These are phyloP conservation scores for Temnothorax ravouxi DNA, from an alignment of 2,888 invertebrate genomes.

Conservation along the genomic window DNA sequence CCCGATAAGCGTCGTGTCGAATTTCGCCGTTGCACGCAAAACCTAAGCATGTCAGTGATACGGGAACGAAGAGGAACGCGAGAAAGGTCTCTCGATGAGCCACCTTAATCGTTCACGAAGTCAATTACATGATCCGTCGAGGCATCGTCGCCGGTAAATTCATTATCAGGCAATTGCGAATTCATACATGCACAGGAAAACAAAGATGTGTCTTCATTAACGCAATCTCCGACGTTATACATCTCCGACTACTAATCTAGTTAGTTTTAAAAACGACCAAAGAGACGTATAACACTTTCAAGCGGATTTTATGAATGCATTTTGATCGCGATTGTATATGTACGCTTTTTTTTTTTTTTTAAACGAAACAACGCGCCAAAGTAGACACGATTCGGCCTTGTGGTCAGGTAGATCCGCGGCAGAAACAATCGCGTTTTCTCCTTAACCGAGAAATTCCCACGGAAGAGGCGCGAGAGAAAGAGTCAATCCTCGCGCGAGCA, in stretches of 20 bases:
- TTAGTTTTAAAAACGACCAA: not conserved
- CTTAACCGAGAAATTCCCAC: slow-evolving; percentile 58
- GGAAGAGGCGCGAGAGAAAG: slow-evolving; percentile 35
- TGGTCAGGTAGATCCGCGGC: slow-evolving; percentile 40
- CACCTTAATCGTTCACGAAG: not conserved
- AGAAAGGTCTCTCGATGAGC: not conserved
- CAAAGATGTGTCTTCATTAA: not conserved
- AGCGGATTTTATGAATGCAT: not conserved
- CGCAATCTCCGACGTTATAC: not conserved
- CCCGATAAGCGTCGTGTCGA: slow-evolving; percentile 45
- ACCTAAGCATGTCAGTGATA: slow-evolving; percentile 27
- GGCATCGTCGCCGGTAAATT: not conserved
- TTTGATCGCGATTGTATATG: not conserved
- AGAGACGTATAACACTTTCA: not conserved
- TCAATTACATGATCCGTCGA: not conserved
- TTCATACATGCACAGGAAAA: not conserved
- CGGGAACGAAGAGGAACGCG: not conserved
- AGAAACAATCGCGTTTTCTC: slow-evolving; percentile 55
- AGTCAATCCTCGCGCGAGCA: slow-evolving; percentile 1
- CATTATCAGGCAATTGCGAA: not conserved
- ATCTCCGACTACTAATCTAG: no score
- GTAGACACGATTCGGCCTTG: slow-evolving; percentile 43
- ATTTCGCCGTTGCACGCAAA: slow-evolving; percentile 38
- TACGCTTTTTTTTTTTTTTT: not conserved
- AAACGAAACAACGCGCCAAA: slow-evolving; percentile 19